Evolutionary conservation across 2,888 invertebrate species (phyloP), one percentile per base, ranked within the genome.

Genomic region (Panorpa germanica): DNA sequence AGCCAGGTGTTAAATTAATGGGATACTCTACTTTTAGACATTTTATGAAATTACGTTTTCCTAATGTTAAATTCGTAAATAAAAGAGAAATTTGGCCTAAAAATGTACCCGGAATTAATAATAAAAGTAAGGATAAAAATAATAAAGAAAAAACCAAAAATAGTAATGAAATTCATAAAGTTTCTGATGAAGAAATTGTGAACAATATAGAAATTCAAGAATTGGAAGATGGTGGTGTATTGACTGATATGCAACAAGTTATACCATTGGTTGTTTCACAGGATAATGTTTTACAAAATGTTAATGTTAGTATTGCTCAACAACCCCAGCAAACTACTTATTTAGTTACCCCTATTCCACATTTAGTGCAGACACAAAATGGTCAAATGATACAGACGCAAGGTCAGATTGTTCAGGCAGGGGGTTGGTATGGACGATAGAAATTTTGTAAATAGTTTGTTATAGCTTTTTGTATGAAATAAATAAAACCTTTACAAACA

Each of bases 21-120:
- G 77, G 78, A 0, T 80, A 77, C 43, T 75, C 77, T 2, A 77
- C 77, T 7, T 80, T 80, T 53, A 59, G 77, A 37, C 70, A 76
- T 41, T 80, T 78, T 45, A 73, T 80, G 70, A 77, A 76, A 46
- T 75, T 76, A 41, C 78, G 78, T 45, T 80, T 78, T 49, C 76
- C 78, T 2, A 70, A 76, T 42, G 71, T 77, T 4, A 74, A 71
- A 45, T 77, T 77, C 45, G 72, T 71, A 36, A 65, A 66, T 2
- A 69, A 68, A 42, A 61, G 59, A 39, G 55, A 59, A 36, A 57
- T 60, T 32, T 39, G 59, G 31, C 52, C 57, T 4, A 60, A 60
- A 41, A 59, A 60, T 13, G 48, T 57, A 49, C 8, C 17, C n/a
- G 19, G 32, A 14, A 53, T 59, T 32, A 60, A 60, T 4, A 60